These are phyloP conservation scores for Tokudaia muenninki DNA, from an alignment of 2,797 vertebrate species.

Conservation along the genomic window DNA sequence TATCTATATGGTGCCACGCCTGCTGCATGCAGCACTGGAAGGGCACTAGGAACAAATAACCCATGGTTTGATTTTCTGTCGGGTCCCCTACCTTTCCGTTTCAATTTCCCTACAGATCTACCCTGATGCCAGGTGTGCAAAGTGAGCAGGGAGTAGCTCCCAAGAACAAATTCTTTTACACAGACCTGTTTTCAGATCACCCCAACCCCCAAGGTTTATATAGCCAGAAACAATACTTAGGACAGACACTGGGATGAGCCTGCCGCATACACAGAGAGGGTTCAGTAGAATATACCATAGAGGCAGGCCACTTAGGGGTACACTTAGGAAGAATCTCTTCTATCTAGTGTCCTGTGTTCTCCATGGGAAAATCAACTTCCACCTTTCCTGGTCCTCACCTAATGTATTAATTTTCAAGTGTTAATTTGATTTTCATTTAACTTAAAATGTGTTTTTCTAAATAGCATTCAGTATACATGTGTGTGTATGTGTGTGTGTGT, in stretches of 20 bases:
- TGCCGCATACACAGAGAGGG: too few relatives aligned
- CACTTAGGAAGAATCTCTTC: not conserved
- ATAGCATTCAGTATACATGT: not conserved
- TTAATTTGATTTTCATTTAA: not conserved
- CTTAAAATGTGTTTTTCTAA: not conserved
- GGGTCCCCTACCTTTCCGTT: too few relatives aligned
- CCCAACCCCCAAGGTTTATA: not conserved
- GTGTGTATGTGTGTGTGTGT: too few relatives aligned
- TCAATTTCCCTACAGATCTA: not conserved
- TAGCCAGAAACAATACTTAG: not conserved
- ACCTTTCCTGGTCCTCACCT: not conserved
- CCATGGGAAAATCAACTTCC: not conserved
- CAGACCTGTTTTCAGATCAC: not conserved
- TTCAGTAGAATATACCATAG: accelerated
- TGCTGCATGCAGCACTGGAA: accelerated
- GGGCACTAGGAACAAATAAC: accelerated
- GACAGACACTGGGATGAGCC: not conserved
- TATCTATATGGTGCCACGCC: accelerated
- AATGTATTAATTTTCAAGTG: too few relatives aligned
- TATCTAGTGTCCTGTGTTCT: not conserved
- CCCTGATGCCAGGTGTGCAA: not conserved
- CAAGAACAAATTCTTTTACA: not conserved
- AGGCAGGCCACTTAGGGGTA: accelerated
- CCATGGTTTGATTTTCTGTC: accelerated
- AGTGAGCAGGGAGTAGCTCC: not conserved